phyloP scores from a whole-genome alignment of 2,113 vertebrate species.

The Scomber colias region DNA sequence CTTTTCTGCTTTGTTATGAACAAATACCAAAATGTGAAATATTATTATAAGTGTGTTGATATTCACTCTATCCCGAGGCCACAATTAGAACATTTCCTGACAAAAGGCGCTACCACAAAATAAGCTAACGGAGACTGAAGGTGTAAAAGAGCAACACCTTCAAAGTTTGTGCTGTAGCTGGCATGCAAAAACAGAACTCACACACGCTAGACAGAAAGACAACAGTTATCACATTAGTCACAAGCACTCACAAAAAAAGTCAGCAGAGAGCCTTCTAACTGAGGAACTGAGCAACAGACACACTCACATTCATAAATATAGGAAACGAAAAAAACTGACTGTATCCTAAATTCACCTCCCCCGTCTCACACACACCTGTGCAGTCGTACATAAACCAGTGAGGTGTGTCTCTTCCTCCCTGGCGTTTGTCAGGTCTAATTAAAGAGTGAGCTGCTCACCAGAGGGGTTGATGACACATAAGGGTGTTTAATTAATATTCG shows the following conservation, averaged over 20 bases:
- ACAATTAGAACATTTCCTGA: constrained; percentile 32
- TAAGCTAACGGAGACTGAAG: background rate
- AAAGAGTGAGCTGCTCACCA: constrained; percentile 65
- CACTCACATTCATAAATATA: background rate
- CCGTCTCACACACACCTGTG: constrained; percentile 52
- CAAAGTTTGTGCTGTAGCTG: background rate
- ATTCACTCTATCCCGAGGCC: background rate
- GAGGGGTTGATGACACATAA: constrained; percentile 65
- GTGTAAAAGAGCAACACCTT: constrained; percentile 49
- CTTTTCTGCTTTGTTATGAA: constrained; percentile 29
- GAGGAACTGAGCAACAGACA: background rate
- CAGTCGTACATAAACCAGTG: constrained; percentile 26
- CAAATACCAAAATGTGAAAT: background rate
- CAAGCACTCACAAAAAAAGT: constrained; percentile 1
- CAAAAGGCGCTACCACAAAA: background rate
- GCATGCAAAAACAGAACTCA: background rate
- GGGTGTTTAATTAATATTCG: constrained; percentile 73
- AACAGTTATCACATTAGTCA: constrained; percentile 22
- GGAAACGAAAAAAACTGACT: constrained; percentile 20
- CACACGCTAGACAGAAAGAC: background rate
- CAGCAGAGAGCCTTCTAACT: constrained; percentile 4
- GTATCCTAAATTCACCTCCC: constrained; percentile 21
- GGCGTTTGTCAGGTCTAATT: constrained; percentile 69
- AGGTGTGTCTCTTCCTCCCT: constrained; percentile 48
- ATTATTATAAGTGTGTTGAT: constrained; percentile 25